Base-by-base conservation (phyloP, 2,113 vertebrate species). In the Ceyx margarethae region DNA sequence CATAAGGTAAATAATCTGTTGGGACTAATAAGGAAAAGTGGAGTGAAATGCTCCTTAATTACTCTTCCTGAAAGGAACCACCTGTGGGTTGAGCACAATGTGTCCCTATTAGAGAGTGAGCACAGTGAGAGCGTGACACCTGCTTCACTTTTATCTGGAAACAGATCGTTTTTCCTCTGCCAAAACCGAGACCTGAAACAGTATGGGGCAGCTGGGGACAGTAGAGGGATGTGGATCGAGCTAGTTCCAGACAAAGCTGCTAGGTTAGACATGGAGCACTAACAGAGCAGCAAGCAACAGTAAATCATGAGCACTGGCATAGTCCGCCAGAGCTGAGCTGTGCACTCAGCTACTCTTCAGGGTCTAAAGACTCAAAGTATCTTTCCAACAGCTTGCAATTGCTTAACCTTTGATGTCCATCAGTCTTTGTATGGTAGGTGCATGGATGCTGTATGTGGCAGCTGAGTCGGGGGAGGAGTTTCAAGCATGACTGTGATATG, bases 31-130 rank as follows among this genome's bases (percentile, higher is more conserved):
- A 28, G 51, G 89, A 66, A 69, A 87, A 42, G 58, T 66, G 28
- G 37, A 77, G 15, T 21, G 33, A 85, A 17, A n/a, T 73, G 25
- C 21, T 73, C 58, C 51, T 76, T 79, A 93, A 92, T 92, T 89
- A 91, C 54, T 92, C 18, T 42, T 87, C 15, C 54, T 80, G 89
- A 94, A 93, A 93, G 71, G 46, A 85, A 50, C 19, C 71, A 76
- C 74, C 75, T 91, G 91, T 62, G 45, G 78, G 28, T 66, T 91
- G 62, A 94, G 64, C 89, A 68, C 81, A 76, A 66, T 0, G 0
- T 48, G 77, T 91, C 25, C 58, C 54, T 46, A 85, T 92, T 91
- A 94, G 50, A 87, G 33, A 89, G 46, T 4, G 3, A 82, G 66
- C 62, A 29, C 71, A 87, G 78, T 31, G 37, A 82, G 81, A 69